Percentiles rank a stretch among this genome's conserved stretches.
These are phyloP conservation scores for Drosophila elegans DNA, from an alignment of 1,140 invertebrate species.

Conservation along the genomic window DNA sequence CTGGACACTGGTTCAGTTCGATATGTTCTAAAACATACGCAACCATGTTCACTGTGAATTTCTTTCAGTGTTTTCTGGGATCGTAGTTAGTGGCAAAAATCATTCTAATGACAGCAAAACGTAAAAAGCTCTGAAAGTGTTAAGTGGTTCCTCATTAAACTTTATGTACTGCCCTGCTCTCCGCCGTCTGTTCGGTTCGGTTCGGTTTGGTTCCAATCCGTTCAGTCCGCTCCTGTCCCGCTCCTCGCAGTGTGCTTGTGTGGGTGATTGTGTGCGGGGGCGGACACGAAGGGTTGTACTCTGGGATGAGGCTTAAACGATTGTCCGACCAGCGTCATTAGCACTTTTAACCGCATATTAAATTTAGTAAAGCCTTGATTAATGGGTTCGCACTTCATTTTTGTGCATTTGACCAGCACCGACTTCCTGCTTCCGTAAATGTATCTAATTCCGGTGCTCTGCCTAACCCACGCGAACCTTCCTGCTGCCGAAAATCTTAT, in stretches of 20 bases:
- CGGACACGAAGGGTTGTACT: conserved; percentile 8
- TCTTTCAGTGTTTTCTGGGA: conserved; percentile 42
- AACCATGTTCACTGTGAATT: background rate
- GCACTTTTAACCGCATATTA: conserved; percentile 84
- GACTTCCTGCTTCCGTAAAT: conserved; percentile 12
- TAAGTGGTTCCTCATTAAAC: conserved; percentile 85
- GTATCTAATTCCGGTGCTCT: background rate
- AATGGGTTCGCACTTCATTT: conserved; percentile 64
- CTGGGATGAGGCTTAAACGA: conserved; percentile 59
- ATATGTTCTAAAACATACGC: too few relatives aligned
- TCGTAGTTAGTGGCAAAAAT: conserved; percentile 81
- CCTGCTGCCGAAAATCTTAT: conserved; percentile 74
- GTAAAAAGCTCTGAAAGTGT: conserved; percentile 83
- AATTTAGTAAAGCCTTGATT: conserved; percentile 79
- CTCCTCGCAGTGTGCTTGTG: conserved; percentile 20
- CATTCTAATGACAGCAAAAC: conserved; percentile 84
- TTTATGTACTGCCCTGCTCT: conserved; percentile 75
- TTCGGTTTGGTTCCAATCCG: conserved; percentile 16
- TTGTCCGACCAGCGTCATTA: conserved; percentile 79
- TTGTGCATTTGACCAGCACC: conserved; percentile 45
- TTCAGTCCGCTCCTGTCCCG: conserved; percentile 30
- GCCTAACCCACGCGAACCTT: background rate
- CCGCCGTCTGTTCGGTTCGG: conserved; percentile 28
- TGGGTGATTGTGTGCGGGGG: conserved; percentile 42
- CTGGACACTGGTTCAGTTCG: too few relatives aligned